A percentile compares a stretch with the other conserved stretches of the same genome.
phyloP scores from a whole-genome alignment of 2,113 vertebrate species.

The Forbesichthys papilliferus region DNA sequence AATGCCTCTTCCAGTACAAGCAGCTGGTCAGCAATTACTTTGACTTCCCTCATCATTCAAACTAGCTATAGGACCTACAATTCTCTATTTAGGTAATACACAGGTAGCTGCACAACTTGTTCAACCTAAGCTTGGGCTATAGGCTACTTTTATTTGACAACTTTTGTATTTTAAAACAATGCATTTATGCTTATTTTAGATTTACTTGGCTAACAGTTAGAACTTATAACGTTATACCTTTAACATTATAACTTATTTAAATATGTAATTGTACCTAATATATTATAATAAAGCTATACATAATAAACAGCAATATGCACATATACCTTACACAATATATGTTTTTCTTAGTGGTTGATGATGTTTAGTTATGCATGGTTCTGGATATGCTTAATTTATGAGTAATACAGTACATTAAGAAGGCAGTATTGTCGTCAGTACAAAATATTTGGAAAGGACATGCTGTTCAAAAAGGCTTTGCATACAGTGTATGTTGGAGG shows the following conservation, averaged over 20 bases:
- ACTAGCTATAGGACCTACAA: constrained; percentile 10
- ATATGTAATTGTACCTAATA: no score
- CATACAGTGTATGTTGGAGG: constrained; percentile 27
- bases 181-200: no score
- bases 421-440: neutral
- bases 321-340: no score
- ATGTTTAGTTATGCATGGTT: neutral
- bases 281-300: no score
- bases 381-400: neutral
- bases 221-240: no score
- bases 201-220: no score
- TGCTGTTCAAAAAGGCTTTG: constrained; percentile 28
- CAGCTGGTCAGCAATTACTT: constrained; percentile 29
- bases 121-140: no score
- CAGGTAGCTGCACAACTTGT: constrained; percentile 14
- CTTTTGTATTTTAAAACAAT: no score
- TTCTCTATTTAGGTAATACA: constrained; percentile 1
- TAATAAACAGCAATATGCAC: no score
- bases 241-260: no score
- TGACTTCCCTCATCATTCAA: constrained; percentile 9
- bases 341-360: no score
- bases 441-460: neutral
- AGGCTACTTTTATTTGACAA: no score
- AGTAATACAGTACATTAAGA: neutral
- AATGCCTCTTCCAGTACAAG: constrained; percentile 57